Conservation (phyloP, 2,797 vertebrate genomes). For the Sebastes iracundus region DNA sequence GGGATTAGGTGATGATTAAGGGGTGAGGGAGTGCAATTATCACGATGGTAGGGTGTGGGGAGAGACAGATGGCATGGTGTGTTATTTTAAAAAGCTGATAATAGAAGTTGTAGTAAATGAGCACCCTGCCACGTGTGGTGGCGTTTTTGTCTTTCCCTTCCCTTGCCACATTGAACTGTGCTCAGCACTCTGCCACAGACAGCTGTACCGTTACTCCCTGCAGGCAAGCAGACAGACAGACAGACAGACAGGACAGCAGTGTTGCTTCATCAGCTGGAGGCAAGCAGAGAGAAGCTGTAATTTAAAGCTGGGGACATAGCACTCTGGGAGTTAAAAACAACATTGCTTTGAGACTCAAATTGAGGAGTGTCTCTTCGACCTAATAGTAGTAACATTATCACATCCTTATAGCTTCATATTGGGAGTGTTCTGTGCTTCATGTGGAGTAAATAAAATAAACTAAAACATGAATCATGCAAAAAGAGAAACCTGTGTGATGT, state of each 20-base stretch:
- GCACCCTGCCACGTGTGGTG: constrained; percentile 48
- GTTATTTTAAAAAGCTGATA: constrained; percentile 66
- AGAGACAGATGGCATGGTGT: constrained; percentile 36
- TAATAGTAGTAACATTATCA: constrained; percentile 2
- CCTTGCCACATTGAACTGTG: constrained; percentile 33
- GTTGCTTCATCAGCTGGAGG: constrained; percentile 55
- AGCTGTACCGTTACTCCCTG: constrained; percentile 57
- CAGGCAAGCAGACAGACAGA: constrained; percentile 30
- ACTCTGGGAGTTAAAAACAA: constrained; percentile 6
- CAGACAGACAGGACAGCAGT: constrained; percentile 39
- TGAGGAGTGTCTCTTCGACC: neutral
- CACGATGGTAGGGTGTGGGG: constrained; percentile 61
- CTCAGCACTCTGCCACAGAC: constrained; percentile 69
- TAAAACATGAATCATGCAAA: neutral
- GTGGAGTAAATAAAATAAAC: neutral
- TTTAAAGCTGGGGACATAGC: constrained; percentile 50
- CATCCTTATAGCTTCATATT: neutral
- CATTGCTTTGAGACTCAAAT: constrained; percentile 1
- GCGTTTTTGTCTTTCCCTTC: constrained; percentile 47
- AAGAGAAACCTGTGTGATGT: constrained; percentile 4
- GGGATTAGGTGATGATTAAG: constrained; percentile 63
- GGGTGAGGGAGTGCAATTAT: constrained; percentile 53
- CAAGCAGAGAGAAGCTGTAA: constrained; percentile 41
- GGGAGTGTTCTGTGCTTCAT: neutral
- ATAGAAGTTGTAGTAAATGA: constrained; percentile 63